These are phyloP conservation scores for Pristis pectinata DNA, from an alignment of 2,797 vertebrate species.

Conservation along the genomic window DNA sequence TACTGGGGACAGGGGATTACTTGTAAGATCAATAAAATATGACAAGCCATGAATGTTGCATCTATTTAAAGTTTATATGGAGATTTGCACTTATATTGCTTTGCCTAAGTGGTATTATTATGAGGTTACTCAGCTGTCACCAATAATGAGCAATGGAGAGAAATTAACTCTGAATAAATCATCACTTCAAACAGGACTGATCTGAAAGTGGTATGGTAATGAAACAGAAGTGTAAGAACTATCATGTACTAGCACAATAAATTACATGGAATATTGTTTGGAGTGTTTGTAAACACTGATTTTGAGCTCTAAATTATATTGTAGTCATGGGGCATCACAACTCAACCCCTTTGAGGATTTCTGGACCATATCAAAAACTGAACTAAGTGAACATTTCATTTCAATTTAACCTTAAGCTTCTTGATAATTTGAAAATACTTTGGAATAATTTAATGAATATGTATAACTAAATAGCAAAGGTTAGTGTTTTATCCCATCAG, in stretches of 20 bases:
- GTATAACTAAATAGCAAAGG: neutral
- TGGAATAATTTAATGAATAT: slow-evolving; percentile 34
- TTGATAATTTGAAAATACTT: slow-evolving; percentile 36
- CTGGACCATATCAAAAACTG: slow-evolving; percentile 29
- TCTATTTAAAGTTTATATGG: slow-evolving; percentile 38
- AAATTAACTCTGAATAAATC: slow-evolving; percentile 39
- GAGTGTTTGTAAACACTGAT: slow-evolving; percentile 38
- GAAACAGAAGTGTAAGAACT: slow-evolving; percentile 35
- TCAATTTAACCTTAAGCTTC: slow-evolving; percentile 31
- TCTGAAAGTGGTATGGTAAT: slow-evolving; percentile 37
- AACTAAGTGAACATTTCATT: slow-evolving; percentile 29
- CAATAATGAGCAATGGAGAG: slow-evolving; percentile 37
- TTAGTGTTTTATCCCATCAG: slow-evolving; percentile 13
- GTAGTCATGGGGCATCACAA: slow-evolving; percentile 13
- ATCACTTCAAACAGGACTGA: slow-evolving; percentile 37
- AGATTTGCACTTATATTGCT: slow-evolving; percentile 44
- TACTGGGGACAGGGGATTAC: slow-evolving; percentile 32
- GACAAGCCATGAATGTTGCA: slow-evolving; percentile 33
- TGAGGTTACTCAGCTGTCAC: slow-evolving; percentile 45
- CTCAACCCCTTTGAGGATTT: slow-evolving; percentile 16
- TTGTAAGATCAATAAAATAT: slow-evolving; percentile 38
- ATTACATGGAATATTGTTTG: slow-evolving; percentile 36
- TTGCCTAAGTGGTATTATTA: slow-evolving; percentile 51
- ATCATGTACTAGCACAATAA: slow-evolving; percentile 28
- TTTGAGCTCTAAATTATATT: slow-evolving; percentile 33